phyloP scores from a whole-genome alignment of 2,113 vertebrate species.

The Aleadryas rufinucha region DNA sequence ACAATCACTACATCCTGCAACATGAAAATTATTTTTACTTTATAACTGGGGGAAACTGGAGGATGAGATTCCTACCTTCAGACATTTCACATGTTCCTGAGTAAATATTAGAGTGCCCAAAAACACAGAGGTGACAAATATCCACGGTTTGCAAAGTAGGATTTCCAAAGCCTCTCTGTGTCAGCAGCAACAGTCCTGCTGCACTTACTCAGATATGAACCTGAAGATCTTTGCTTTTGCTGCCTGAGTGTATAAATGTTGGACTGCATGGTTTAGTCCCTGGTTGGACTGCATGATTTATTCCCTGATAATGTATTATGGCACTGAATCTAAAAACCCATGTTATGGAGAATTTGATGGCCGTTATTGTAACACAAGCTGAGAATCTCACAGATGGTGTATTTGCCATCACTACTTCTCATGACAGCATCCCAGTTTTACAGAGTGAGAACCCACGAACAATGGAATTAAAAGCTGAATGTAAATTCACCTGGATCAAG shows the following conservation, averaged over 20 bases:
- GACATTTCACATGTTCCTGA: background rate
- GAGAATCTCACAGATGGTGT: background rate
- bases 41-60: background rate
- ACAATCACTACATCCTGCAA: background rate
- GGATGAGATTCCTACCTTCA: background rate
- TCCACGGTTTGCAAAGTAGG: fast-evolving
- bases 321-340: background rate
- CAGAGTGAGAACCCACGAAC: background rate
- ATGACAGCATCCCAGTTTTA: background rate
- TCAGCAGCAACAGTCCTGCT: background rate
- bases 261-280: background rate
- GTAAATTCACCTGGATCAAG: slow-evolving; percentile 26
- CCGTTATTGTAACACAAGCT: background rate
- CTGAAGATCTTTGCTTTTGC: background rate
- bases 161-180: background rate
- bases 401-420: background rate
- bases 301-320: background rate
- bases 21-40: background rate
- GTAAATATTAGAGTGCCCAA: background rate
- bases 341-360: background rate
- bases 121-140: background rate
- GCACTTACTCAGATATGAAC: background rate
- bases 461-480: background rate
- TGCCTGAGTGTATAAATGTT: background rate
- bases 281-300: background rate